phyloP scores from a whole-genome alignment of 2,113 vertebrate genomes.

The Engystomops pustulosus region DNA sequence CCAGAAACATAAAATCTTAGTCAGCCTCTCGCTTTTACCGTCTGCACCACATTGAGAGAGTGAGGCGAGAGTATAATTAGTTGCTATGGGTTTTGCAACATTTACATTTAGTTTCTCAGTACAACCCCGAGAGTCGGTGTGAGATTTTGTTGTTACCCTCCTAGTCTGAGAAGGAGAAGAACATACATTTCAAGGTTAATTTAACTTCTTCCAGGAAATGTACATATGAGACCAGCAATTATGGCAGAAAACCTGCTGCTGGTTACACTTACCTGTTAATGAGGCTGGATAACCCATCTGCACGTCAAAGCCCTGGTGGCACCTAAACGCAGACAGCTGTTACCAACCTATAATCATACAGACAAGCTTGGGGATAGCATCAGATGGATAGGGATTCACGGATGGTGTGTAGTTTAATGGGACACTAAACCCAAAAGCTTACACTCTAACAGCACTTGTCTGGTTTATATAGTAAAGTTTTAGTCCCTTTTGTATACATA shows the following conservation, averaged over 20 bases:
- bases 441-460: neutral
- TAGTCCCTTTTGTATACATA: neutral
- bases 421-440: neutral
- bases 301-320: conserved; percentile 25
- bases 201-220: conserved; percentile 7
- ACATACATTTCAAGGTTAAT: conserved; percentile 18
- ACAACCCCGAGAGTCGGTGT: neutral
- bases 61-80: neutral
- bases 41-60: neutral
- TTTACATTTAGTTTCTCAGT: neutral
- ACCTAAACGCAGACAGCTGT: conserved; percentile 34
- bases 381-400: neutral
- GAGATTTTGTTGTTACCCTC: neutral
- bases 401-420: neutral
- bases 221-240: conserved; percentile 31
- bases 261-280: conserved; percentile 35
- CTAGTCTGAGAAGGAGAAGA: neutral
- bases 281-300: conserved; percentile 4
- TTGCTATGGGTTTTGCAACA: conserved; percentile 3
- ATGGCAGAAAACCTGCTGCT: conserved; percentile 11
- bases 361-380: neutral
- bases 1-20: neutral
- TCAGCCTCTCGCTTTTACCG: neutral
- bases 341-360: conserved; percentile 8
- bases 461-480: neutral